Percentiles rank a stretch among this genome's conserved stretches.
These are phyloP conservation scores for Eulemur albifrons DNA, from an alignment of 2,797 vertebrate genomes.

Conservation along the genomic window DNA sequence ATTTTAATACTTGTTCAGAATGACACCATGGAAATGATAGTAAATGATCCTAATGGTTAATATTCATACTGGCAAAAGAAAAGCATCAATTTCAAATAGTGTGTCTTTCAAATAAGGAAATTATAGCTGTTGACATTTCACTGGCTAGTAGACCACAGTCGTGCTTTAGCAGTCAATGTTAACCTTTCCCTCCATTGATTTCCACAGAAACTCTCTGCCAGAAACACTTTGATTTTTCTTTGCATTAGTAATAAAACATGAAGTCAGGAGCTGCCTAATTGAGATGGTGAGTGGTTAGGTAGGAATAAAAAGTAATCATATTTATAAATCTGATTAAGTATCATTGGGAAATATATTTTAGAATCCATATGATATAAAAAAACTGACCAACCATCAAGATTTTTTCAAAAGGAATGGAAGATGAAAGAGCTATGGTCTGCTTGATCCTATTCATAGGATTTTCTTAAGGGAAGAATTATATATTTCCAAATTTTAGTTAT, in stretches of 20 bases:
- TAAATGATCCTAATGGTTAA: not conserved
- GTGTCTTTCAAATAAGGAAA: constrained; percentile 2
- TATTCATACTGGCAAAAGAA: not conserved
- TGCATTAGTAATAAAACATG: not conserved
- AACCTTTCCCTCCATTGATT: not conserved
- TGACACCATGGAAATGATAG: not conserved
- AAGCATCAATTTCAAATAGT: not conserved
- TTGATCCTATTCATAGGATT: not conserved
- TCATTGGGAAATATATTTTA: not conserved
- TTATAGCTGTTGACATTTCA: constrained; percentile 25
- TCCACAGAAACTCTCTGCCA: not conserved
- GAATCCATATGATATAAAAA: not conserved
- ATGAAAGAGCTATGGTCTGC: not conserved
- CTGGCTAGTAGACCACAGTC: not conserved
- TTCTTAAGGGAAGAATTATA: not conserved
- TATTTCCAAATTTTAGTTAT: not conserved
- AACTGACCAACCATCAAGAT: not conserved
- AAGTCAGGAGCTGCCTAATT: not conserved
- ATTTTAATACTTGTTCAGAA: not conserved
- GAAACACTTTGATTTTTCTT: not conserved
- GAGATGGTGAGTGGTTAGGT: not conserved
- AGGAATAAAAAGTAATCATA: not conserved
- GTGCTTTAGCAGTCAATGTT: not conserved
- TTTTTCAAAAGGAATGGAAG: not conserved
- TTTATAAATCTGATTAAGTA: not conserved